Conservation (phyloP, 2,888 invertebrate species). For the Lepidocyrtoides sp. region DNA sequence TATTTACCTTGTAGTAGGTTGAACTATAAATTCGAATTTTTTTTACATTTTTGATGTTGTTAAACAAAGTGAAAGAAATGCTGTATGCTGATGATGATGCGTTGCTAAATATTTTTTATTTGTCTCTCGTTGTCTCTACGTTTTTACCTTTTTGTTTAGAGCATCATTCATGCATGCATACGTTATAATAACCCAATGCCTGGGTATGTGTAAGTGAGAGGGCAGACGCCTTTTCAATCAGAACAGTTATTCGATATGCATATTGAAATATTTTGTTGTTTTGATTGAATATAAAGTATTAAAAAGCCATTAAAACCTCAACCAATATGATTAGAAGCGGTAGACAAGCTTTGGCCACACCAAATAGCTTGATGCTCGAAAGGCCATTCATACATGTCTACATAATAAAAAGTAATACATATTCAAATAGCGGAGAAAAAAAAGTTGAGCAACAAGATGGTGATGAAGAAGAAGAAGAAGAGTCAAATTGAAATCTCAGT, state of each 20-base stretch:
- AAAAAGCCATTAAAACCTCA: conserved; percentile 62
- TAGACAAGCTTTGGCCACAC: background rate
- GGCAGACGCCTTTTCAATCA: conserved; percentile 56
- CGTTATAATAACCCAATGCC: no score
- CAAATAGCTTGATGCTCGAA: background rate
- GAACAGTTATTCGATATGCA: conserved; percentile 58
- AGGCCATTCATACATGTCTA: background rate
- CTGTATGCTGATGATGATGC: no score
- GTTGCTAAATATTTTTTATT: background rate
- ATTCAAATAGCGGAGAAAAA: conserved; percentile 4
- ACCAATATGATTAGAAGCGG: conserved; percentile 45
- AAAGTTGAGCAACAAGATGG: conserved; percentile 21
- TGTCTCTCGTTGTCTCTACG: background rate
- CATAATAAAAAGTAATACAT: background rate
- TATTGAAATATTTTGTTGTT: conserved; percentile 52
- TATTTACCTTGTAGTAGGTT: no score
- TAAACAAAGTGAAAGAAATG: no score
- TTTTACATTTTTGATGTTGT: no score
- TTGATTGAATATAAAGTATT: conserved; percentile 61
- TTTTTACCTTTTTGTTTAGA: no score
- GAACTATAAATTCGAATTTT: no score
- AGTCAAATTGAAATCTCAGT: conserved; percentile 39
- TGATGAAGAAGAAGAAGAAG: conserved; percentile 6
- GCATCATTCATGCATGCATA: no score
- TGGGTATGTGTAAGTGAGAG: background rate